Conservation (phyloP, 1,140 invertebrate genomes). For the Hyphantria cunea region DNA sequence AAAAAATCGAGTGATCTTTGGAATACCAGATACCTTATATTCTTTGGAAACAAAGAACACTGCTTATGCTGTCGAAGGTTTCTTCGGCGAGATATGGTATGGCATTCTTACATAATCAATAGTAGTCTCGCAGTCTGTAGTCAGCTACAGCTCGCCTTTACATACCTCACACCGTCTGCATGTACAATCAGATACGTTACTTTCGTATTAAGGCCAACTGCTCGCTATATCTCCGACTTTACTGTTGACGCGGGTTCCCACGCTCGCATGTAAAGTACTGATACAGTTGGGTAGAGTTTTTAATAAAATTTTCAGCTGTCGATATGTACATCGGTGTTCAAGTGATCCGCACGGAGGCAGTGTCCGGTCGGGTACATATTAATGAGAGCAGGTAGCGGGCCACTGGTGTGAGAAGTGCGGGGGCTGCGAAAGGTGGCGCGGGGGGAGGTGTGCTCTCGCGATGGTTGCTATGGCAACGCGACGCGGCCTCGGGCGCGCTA, state of each 20-base stretch:
- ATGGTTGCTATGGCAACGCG: conserved; percentile 65
- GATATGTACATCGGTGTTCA: conserved; percentile 47
- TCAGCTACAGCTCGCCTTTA: no score
- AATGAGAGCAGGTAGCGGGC: conserved; percentile 66
- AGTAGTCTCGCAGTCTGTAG: no score
- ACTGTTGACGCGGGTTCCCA: not conserved
- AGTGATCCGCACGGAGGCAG: conserved; percentile 55
- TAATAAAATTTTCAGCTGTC: conserved; percentile 69
- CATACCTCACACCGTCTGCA: no score
- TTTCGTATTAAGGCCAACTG: not conserved
- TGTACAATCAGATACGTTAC: no score
- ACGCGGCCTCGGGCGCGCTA: conserved; percentile 69
- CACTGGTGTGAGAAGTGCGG: not conserved
- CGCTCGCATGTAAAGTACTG: conserved; percentile 3
- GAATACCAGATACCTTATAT: no score
- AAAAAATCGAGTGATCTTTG: no score
- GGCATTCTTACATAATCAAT: no score
- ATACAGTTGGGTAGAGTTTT: conserved; percentile 2
- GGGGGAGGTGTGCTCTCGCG: conserved; percentile 30
- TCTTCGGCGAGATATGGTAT: no score
- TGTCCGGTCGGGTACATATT: conserved; percentile 73
- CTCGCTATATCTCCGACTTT: not conserved
- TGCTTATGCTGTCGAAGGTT: no score
- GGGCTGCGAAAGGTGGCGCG: conserved; percentile 7
- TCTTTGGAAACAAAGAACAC: no score